Conservation (phyloP, 2,797 vertebrate genomes). For the Enteromius anoplus region DNA sequence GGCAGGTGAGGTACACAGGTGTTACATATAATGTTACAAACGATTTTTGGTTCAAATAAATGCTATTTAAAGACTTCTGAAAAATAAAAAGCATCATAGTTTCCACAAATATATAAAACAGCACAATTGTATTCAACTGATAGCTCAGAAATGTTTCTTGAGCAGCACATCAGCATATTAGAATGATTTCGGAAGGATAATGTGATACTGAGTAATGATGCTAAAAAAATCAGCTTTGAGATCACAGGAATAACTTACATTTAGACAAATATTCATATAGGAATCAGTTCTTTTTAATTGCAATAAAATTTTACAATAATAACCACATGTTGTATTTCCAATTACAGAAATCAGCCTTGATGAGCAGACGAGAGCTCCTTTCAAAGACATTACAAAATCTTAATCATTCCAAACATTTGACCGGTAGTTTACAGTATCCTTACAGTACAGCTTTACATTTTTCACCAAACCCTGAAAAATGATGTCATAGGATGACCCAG, state of each 20-base stretch:
- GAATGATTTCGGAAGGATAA: neutral
- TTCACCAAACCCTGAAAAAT: neutral
- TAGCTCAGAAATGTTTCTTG: neutral
- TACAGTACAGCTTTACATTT: neutral
- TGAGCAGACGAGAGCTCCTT: neutral
- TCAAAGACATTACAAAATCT: neutral
- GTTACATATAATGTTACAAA: neutral
- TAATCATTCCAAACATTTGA: neutral
- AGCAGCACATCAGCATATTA: neutral
- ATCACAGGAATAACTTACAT: neutral
- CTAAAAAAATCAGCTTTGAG: neutral
- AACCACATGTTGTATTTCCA: neutral
- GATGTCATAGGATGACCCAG: neutral
- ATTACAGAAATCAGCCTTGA: neutral
- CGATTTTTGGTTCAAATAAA: neutral
- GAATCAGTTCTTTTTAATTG: neutral
- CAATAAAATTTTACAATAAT: neutral
- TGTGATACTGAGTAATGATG: neutral
- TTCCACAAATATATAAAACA: neutral
- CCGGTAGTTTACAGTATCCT: neutral
- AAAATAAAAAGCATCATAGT: too few relatives aligned
- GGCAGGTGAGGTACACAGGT: too few relatives aligned
- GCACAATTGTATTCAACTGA: neutral
- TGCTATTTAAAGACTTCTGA: too few relatives aligned
- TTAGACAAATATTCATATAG: neutral